Conservation (phyloP, 2,113 vertebrate species). For the Menura novaehollandiae region DNA sequence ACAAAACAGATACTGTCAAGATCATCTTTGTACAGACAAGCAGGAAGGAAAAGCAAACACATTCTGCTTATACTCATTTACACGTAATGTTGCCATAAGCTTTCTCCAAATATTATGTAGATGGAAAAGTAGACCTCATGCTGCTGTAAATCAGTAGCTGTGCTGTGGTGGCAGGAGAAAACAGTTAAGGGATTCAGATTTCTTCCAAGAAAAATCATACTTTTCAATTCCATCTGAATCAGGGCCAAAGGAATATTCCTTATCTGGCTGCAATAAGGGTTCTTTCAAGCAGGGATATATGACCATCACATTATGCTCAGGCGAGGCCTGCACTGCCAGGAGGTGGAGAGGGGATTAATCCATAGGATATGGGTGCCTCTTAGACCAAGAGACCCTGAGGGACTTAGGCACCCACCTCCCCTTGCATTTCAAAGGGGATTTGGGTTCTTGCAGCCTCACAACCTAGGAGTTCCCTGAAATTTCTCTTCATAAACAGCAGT, state of each 20-base stretch:
- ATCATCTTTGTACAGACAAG: background rate
- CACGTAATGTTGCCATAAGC: conserved; percentile 52
- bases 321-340: background rate
- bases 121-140: conserved; percentile 66
- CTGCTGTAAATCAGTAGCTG: conserved; percentile 67
- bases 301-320: background rate
- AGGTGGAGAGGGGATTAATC: background rate
- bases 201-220: conserved; percentile 71
- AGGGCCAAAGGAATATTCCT: conserved; percentile 69
- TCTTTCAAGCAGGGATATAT: conserved; percentile 33
- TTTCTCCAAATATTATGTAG: conserved; percentile 64
- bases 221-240: conserved; percentile 63
- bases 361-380: background rate
- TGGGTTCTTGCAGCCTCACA: background rate
- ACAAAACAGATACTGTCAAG: conserved; percentile 48
- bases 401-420: background rate
- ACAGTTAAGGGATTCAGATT: conserved; percentile 65
- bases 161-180: conserved; percentile 53
- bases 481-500: background rate
- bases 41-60: conserved; percentile 55
- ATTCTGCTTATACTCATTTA: conserved; percentile 57
- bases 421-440: background rate
- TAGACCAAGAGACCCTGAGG: background rate
- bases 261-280: conserved; percentile 53
- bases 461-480: conserved; percentile 22